Base-by-base conservation (phyloP, 2,797 vertebrate genomes). In the Masticophis lateralis region DNA sequence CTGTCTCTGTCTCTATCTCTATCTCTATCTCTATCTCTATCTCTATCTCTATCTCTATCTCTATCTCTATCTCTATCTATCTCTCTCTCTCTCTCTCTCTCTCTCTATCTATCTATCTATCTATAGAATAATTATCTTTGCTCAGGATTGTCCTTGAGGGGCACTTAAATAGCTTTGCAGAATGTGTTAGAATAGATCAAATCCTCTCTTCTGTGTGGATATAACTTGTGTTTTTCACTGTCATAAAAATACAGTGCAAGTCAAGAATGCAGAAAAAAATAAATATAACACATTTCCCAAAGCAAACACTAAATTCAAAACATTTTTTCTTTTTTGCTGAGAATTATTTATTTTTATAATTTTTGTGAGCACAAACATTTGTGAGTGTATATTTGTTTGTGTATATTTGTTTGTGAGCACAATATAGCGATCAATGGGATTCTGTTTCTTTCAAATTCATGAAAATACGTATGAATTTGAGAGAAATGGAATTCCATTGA, bases 251-350 rank as follows among this genome's bases (percentile, higher is more conserved):
- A 0, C 4, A 2, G 27, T 89, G 87, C 13, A 86, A 90, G 89
- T 0, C 43, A 56, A 74, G 22, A 55, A 66, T 83, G 0, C 0
- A 83, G 51, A 86, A 43, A 37, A 61, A 47, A 93, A n/a, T 92
- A 60, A n/a, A 2, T 69, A 94, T 94, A 95, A 25, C 12, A 91
- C 69, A 91, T 89, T 91, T 94, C 57, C 7, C 5, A 66, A 90
- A 79, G 63, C 91, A 94, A 90, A 95, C 90, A 57, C 88, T 92
- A 92, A 92, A 66, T 20, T 59, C 43, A 55, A 94, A 88, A 60
- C 79, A 92, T 87, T 90, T 94, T 86, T 88, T 57, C 7, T 79
- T 79, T 92, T 93, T 89, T 56, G 28, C 74, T 91, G 32, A 91
- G 51, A 91, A 88, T 79, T 37, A 37, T 28, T 83, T 53, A 53